A percentile compares a stretch with the other conserved stretches of the same genome.
Conservation (phyloP, 2,113 vertebrate genomes). For the Apteryx owenii region DNA sequence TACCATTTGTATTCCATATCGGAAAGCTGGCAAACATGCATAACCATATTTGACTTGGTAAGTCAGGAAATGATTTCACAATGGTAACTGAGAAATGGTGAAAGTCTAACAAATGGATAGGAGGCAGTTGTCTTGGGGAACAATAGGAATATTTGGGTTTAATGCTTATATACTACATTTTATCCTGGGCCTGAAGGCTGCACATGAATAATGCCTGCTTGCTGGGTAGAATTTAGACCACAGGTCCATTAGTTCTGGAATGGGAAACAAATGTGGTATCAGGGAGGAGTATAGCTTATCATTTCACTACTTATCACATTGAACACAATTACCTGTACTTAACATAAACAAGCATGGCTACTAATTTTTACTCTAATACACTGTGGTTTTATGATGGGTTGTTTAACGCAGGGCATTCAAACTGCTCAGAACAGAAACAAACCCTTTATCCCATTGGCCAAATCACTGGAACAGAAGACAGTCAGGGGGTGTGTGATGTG, state of each 20-base stretch:
- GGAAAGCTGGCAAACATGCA: conserved; percentile 39
- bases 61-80: conserved; percentile 28
- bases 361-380: not conserved
- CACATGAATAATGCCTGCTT: not conserved
- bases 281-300: not conserved
- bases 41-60: not conserved
- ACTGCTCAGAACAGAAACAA: not conserved
- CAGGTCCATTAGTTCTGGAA: not conserved
- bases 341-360: not conserved
- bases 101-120: not conserved
- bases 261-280: not conserved
- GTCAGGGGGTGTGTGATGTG: not conserved
- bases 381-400: not conserved
- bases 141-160: not conserved
- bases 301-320: not conserved
- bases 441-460: not conserved
- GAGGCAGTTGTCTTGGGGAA: not conserved
- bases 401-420: not conserved
- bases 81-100: not conserved
- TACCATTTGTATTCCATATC: conserved; percentile 49
- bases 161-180: not conserved
- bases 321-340: not conserved
- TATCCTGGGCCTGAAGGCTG: not conserved
- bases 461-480: not conserved
- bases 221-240: not conserved